Conservation (phyloP, 2,113 vertebrate genomes). For the Scopus umbretta region DNA sequence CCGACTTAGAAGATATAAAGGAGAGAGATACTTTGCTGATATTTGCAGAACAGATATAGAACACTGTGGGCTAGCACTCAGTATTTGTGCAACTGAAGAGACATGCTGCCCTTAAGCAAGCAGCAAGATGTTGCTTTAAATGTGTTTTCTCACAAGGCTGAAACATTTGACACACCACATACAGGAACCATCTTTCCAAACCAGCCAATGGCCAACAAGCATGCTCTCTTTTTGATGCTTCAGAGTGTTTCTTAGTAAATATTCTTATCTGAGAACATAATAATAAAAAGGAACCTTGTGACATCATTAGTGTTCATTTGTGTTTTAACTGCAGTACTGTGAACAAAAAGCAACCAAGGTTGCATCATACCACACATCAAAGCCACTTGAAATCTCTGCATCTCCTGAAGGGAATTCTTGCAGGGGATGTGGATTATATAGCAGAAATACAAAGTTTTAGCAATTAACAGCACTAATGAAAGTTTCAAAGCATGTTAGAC, state of each 20-base stretch:
- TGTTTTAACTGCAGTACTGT: background rate
- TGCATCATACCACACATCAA: background rate
- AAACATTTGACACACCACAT: background rate
- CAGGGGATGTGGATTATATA: background rate
- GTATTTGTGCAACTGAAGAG: background rate
- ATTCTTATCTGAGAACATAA: background rate
- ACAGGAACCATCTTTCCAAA: background rate
- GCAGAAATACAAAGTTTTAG: background rate
- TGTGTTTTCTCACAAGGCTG: background rate
- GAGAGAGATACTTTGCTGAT: background rate
- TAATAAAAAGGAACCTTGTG: background rate
- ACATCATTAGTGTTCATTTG: background rate
- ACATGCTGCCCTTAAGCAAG: background rate
- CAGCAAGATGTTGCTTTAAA: background rate
- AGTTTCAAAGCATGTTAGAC: background rate
- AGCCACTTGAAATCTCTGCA: background rate
- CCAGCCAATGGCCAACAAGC: background rate
- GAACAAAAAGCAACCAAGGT: background rate
- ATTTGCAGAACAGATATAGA: background rate
- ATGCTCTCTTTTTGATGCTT: background rate
- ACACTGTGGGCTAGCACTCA: background rate
- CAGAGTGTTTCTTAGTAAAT: background rate
- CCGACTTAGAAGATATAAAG: background rate
- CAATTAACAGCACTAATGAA: background rate
- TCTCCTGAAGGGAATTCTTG: background rate